Evolutionary conservation across 2,797 vertebrate species (phyloP).

Genomic region (Clarias pachynema): DNA sequence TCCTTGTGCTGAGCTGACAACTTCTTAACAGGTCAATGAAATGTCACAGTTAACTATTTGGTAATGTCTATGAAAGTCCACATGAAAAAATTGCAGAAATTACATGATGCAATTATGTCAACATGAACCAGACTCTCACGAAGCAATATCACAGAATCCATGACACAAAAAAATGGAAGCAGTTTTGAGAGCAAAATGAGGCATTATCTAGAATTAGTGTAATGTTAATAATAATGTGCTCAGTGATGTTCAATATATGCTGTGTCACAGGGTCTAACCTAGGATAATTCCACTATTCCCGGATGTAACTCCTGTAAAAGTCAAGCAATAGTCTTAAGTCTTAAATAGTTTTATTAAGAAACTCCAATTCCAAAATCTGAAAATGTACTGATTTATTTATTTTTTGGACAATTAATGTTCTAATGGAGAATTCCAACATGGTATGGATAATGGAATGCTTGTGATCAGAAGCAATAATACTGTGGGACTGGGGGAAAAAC

Average conservation of each 20-base stretch:
- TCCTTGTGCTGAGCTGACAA: neutral
- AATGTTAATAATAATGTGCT: neutral
- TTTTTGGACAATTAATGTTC: neutral
- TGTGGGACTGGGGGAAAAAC: neutral
- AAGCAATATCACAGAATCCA: no score
- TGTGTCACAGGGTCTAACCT: neutral
- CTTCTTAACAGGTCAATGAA: neutral
- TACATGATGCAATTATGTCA: neutral
- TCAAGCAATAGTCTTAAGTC: no score
- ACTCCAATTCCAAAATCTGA: neutral
- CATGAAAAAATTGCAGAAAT: neutral
- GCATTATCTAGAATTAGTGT: neutral
- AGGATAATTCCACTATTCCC: no score
- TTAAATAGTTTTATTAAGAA: neutral
- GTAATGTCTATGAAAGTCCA: neutral
- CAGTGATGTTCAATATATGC: neutral
- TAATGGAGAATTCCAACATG: neutral
- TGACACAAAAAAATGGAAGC: no score
- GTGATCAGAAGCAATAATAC: neutral
- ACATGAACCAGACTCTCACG: neutral
- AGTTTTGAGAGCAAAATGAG: neutral
- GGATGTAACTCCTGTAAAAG: no score
- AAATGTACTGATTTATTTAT: neutral
- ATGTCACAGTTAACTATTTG: neutral
- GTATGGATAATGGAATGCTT: no score